Evolutionary conservation across 2,113 vertebrate species (phyloP).

Genomic region (Hiodon tergisus): DNA sequence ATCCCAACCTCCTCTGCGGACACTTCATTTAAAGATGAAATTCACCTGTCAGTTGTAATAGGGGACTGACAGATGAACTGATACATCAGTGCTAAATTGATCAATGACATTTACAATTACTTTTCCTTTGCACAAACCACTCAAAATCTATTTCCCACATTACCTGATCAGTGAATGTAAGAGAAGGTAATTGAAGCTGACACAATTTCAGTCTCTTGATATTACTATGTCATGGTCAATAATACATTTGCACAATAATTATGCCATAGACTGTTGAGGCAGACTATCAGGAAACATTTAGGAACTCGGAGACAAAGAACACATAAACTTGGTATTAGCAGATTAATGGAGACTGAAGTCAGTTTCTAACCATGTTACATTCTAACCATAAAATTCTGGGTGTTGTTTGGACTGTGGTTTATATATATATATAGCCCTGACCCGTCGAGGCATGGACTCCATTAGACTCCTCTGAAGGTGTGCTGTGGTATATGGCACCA

Average conservation of each 20-base stretch:
- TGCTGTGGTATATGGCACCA: too few species aligned
- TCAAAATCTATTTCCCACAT: slow-evolving; percentile 50
- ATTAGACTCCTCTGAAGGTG: too few species aligned
- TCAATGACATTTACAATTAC: slow-evolving; percentile 7
- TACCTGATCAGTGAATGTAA: slow-evolving; percentile 45
- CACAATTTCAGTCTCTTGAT: slow-evolving; percentile 40
- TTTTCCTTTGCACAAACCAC: background rate
- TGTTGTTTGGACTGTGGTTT: too few species aligned
- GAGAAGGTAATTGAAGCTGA: slow-evolving; percentile 43
- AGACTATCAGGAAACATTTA: slow-evolving; percentile 29
- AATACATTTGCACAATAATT: slow-evolving; percentile 44
- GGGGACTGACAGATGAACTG: background rate
- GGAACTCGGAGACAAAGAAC: slow-evolving; percentile 31
- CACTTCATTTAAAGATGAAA: slow-evolving; percentile 3
- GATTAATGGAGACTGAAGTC: slow-evolving; percentile 37
- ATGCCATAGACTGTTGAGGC: slow-evolving; percentile 40
- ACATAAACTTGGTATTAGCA: slow-evolving; percentile 27
- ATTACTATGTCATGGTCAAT: slow-evolving; percentile 45
- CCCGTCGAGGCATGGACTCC: too few species aligned
- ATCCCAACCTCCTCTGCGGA: background rate
- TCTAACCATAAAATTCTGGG: too few species aligned
- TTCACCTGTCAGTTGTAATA: background rate
- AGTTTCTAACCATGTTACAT: slow-evolving; percentile 34
- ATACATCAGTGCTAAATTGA: background rate
- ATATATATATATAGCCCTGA: too few species aligned